Base-by-base conservation (phyloP, 2,888 invertebrate genomes). In the Stegophylla sp. region DNA sequence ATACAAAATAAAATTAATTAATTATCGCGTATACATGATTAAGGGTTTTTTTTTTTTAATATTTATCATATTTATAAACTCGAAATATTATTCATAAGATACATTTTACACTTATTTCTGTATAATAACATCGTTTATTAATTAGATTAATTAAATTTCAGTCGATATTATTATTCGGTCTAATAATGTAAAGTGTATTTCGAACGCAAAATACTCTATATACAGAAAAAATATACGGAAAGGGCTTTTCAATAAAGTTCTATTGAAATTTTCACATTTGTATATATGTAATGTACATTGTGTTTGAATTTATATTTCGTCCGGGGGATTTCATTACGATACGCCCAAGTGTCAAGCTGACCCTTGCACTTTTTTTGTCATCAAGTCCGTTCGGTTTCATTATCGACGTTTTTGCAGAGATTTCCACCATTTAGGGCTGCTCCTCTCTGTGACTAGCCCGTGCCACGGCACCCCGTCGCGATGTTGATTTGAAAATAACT, bases 401-500 rank as follows among this genome's bases (percentile, higher is more conserved):
- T 77, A 79, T 79, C 71, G 79, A 71, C 79, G 67, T 79, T 79
- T 79, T 61, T 61, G 69, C 59, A 5, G 77, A 71, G 61, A 71
- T 79, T 71, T 79, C 41, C 79, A 28, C 41, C 69, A 23, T 79
- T 69, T 34, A 48, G 69, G 69, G 23, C 69, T n/a, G n/a, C n/a
- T n/a, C n/a, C n/a, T n/a, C n/a, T 13, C 71, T 59, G 13, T 61
- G 59, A 79, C 71, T 59, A 77, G 77, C 77, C n/a, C 79, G 51
- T 76, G 34, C 71, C 79, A 17, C 26, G 71, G 79, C 71, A 34
- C 53, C 79, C 79, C 79, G 79, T 51, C 20, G 79, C 41, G 79
- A 61, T 71, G 79, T 71, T 79, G 79, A 79, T 79, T 79, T 79
- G 79, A 79, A 79, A 79, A 79, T 79, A 79, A 79, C 79, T 79